Base-by-base conservation (phyloP, 2,113 vertebrate genomes). In the Prunella fulvescens region DNA sequence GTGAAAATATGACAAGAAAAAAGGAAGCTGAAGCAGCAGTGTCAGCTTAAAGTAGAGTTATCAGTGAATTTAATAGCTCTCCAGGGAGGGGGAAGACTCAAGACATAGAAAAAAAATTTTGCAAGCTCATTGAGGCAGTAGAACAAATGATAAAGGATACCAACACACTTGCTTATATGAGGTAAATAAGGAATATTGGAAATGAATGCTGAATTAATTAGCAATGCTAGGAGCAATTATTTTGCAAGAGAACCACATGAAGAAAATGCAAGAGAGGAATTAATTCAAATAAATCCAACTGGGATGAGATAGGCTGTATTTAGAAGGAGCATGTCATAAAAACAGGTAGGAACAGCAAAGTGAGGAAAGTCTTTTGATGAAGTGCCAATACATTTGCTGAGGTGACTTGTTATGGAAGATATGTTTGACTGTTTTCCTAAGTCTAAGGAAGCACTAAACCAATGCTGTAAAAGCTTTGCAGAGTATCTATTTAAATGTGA, bases 191-290 rank as follows among this genome's bases (percentile, higher is more conserved):
- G 57, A 69, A n/a, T 82, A 60, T 47, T 94, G 50, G 70, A 94
- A 94, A 90, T 64, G 17, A 92, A 92, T 80, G 54, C 31, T 57
- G 66, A 91, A 93, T 90, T 95, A 93, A 90, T 95, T 93, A 95
- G 45, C 62, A 88, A 19, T 54, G 66, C 62, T 88, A 65, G 28
- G 61, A 94, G 58, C 15, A 33, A 93, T 91, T 88, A 93, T 92
- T 93, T 91, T 93, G 88, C 40, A 80, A 57, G 37, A 92, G 31
- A 45, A 69, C 25, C 45, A 79, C 42, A 65, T 40, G 53, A 91
- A 90, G 37, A 79, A 62, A 95, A 90, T 19, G 42, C 40, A 90
- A 53, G 85, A 90, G 70, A 93, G 61, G 37, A 90, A 76, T 69
- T 82, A 82, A 80, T 73, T 88, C 3, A 50, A 58, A 57, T 62